Evolutionary conservation across 2,888 invertebrate species (phyloP), one percentile per base, ranked within the genome.

Genomic region (Drosophila fulvimacula): DNA sequence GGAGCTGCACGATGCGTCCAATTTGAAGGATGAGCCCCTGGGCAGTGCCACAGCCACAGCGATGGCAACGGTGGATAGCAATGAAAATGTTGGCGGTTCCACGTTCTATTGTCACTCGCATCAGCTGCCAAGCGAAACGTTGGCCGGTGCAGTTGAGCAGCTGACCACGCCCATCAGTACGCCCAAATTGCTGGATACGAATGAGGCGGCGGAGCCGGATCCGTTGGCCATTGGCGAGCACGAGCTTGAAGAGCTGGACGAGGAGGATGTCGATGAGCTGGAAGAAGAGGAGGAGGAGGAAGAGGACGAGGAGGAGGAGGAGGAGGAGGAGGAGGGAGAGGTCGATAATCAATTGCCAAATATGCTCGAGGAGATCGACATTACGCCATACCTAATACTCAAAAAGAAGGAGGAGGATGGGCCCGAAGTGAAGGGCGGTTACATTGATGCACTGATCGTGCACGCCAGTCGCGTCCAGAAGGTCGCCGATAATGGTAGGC

Each of bases 391-490:
- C 93, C 94, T 98, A 76, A 94, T 97, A 44, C 93, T 96, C 73
- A 97, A 98, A 91, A 96, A 95, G 87, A 91, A 94, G 2, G 95
- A 96, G 30, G 97, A 96, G 90, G 98, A 98, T 72, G 97, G 97
- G 5, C 97, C 97, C 0, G 97, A 98, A 82, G 96, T 98, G 42
- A 95, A 98, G 67, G 99, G 99, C 10, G 99, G 99, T 9, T 95
- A 97, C 73, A 95, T 97, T 2, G 98, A 99, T 92, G 98, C 98
- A 1, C 95, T 99, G 59, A 96, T 99, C 73, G 98, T 99, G 44
- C 97, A 98, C 91, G 99, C 99, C 51, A 98, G 98, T 63, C 97
- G 97, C 93, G 97, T 97, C 72, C 97, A 97, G 91, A 98, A 97
- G 94, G 90, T 88, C 69, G 81, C 87, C 64, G 92, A 92, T 75